A percentile compares a stretch with the other conserved stretches of the same genome.
These are phyloP conservation scores for Chinchilla lanigera DNA, from an alignment of 2,113 vertebrate genomes.

Conservation along the genomic window DNA sequence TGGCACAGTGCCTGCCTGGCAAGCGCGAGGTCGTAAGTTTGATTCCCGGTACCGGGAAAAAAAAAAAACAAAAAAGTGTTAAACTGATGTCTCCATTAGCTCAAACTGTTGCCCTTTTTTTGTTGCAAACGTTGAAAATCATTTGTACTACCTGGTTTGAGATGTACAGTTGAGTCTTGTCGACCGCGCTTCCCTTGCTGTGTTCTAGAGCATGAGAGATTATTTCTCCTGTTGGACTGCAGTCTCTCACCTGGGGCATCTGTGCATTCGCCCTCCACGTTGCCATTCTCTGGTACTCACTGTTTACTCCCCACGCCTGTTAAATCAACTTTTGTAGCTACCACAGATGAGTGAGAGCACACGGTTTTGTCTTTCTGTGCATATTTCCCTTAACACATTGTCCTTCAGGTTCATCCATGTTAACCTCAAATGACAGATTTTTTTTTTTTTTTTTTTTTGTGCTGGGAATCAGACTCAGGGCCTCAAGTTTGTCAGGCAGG, in stretches of 20 bases:
- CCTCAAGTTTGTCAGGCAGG: no score
- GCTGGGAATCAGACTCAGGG: no score
- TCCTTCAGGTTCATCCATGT: not conserved
- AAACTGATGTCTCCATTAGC: not conserved
- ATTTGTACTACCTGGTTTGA: not conserved
- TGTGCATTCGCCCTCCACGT: not conserved
- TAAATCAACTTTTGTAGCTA: not conserved
- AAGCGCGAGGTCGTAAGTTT: no score
- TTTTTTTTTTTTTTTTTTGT: no score
- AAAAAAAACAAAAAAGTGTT: no score
- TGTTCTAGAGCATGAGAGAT: not conserved
- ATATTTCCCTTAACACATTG: not conserved
- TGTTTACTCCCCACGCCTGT: not conserved
- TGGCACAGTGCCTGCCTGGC: no score
- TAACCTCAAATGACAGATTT: not conserved
- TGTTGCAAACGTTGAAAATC: not conserved
- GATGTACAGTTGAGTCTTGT: not conserved
- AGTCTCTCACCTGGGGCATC: not conserved
- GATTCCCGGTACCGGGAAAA: no score
- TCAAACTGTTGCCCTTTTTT: not conserved
- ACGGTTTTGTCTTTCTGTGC: not conserved
- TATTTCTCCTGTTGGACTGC: not conserved
- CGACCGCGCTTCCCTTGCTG: not conserved
- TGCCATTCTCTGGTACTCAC: not conserved
- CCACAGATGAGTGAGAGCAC: not conserved